Conservation (phyloP, 2,888 invertebrate genomes). For the Mimachlamys varia region DNA sequence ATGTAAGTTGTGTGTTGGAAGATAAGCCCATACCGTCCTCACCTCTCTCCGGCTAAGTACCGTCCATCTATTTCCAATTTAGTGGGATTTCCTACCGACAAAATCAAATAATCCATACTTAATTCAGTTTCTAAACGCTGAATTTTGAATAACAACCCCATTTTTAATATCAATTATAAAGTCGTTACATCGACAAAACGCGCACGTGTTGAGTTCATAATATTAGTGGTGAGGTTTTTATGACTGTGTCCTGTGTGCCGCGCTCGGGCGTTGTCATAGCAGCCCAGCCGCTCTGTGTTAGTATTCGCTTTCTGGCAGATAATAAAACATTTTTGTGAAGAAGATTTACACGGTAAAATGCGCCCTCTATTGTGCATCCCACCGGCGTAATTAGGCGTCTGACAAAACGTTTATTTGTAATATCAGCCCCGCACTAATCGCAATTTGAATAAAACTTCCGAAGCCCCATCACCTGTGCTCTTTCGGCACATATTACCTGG, state of each 20-base stretch:
- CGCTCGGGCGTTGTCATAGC: conserved; percentile 47
- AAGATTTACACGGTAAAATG: conserved; percentile 51
- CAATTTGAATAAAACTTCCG: conserved; percentile 46
- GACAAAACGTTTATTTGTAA: conserved; percentile 51
- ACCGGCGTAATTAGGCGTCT: conserved; percentile 43
- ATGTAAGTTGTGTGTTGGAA: neutral
- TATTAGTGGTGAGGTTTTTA: conserved; percentile 51
- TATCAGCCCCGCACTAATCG: conserved; percentile 46
- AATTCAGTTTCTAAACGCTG: conserved; percentile 33
- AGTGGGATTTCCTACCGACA: conserved; percentile 31
- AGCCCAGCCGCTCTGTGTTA: conserved; percentile 39
- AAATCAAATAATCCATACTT: conserved; percentile 34
- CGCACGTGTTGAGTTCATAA: conserved; percentile 54
- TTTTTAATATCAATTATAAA: conserved; percentile 51
- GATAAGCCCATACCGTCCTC: conserved; percentile 14
- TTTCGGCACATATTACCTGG: neutral
- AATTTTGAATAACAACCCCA: conserved; percentile 31
- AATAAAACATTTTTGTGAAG: conserved; percentile 50
- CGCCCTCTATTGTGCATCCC: conserved; percentile 47
- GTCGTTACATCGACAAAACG: conserved; percentile 43
- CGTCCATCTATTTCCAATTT: conserved; percentile 34
- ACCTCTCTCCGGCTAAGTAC: conserved; percentile 14
- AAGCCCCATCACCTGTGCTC: conserved; percentile 48
- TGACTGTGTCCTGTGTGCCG: conserved; percentile 43
- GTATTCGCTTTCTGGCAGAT: conserved; percentile 50